Percentiles rank a stretch among this genome's conserved stretches.
phyloP scores from a whole-genome alignment of 2,797 vertebrate genomes.

The Lophius americanus region DNA sequence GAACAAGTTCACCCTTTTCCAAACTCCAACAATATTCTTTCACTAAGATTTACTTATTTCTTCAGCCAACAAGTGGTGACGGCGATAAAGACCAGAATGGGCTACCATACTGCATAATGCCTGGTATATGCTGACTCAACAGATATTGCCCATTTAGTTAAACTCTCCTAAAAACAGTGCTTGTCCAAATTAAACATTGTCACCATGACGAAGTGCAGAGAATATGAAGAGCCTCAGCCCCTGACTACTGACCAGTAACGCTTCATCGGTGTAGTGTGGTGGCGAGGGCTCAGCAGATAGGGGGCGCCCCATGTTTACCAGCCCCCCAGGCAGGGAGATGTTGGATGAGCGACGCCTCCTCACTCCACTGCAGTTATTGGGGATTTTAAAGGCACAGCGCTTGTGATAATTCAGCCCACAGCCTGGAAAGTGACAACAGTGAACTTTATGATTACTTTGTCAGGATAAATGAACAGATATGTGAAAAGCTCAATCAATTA shows the following conservation, averaged over 20 bases:
- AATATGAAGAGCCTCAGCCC: too few relatives aligned
- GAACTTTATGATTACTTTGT: not conserved
- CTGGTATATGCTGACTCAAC: too few relatives aligned
- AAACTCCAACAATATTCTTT: too few relatives aligned
- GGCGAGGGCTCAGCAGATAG: conserved; percentile 87
- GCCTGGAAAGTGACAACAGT: conserved; percentile 74
- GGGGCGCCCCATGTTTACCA: conserved; percentile 79
- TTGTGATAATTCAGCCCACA: conserved; percentile 98
- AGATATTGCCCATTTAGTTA: too few relatives aligned
- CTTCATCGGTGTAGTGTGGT: conserved; percentile 81
- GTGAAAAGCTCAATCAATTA: not conserved
- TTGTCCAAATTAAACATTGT: too few relatives aligned
- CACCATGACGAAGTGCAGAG: too few relatives aligned
- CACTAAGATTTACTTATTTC: too few relatives aligned
- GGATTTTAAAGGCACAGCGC: conserved; percentile 98
- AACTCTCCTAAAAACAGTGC: conserved; percentile 30
- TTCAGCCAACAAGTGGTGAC: too few relatives aligned
- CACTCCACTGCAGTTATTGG: conserved; percentile 96
- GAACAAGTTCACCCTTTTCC: too few relatives aligned
- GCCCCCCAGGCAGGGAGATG: conserved; percentile 91
- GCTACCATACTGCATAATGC: too few relatives aligned
- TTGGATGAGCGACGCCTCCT: conserved; percentile 92
- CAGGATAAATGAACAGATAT: not conserved
- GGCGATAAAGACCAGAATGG: too few relatives aligned
- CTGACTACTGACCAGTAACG: conserved; percentile 86